Conservation (phyloP, 2,113 vertebrate genomes). For the Petaurus breviceps region DNA sequence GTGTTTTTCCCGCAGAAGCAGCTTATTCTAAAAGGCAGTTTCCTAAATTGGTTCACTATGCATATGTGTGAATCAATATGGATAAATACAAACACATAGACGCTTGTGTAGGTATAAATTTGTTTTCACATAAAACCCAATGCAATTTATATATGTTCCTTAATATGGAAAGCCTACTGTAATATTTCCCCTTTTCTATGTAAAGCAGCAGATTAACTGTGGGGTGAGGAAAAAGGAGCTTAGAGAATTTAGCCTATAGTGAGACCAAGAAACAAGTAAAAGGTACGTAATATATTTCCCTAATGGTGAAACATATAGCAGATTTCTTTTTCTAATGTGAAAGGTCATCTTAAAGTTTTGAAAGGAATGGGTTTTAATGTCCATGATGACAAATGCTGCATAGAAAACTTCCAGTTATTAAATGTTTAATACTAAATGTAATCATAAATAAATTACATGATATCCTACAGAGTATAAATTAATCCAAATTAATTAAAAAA, state of each 20-base stretch:
- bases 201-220: too few species aligned
- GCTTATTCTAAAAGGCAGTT: neutral
- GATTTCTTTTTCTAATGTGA: neutral
- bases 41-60: slow-evolving; percentile 26
- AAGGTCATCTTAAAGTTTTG: neutral
- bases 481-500: too few species aligned
- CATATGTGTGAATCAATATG: neutral
- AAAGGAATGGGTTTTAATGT: neutral
- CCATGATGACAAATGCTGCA: neutral
- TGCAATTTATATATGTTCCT: neutral
- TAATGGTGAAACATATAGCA: neutral
- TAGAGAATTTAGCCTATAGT: slow-evolving; percentile 18
- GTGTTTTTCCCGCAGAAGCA: slow-evolving; percentile 10
- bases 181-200: slow-evolving; percentile 1
- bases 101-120: neutral
- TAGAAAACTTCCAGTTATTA: neutral
- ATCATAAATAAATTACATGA: neutral
- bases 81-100: neutral
- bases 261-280: slow-evolving; percentile 11
- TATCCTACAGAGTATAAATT: slow-evolving; percentile 19
- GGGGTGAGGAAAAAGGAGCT: slow-evolving; percentile 13
- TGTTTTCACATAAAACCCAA: neutral
- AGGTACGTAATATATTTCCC: neutral
- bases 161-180: neutral
- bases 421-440: neutral